Evolutionary conservation across 2,888 invertebrate species (phyloP), one percentile per base, ranked within the genome.

Genomic region (Parochlus steinenii): DNA sequence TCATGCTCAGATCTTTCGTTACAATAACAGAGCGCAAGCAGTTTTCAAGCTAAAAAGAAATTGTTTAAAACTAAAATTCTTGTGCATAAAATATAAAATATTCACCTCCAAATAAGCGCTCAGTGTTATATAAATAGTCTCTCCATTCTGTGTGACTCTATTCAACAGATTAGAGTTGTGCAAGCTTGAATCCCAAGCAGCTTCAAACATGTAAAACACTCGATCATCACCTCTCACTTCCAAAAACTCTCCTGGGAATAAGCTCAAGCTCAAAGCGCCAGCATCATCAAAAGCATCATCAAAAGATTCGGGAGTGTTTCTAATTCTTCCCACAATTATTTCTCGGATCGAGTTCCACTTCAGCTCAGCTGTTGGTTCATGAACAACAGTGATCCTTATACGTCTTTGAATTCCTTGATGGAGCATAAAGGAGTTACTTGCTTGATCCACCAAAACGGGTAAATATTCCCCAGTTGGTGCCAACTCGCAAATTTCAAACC

Each of bases 401-500:
- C 98, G 78, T 36, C 98, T 72, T 63, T 98, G 98, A 51, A 99
- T 95, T 47, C 98, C 98, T 61, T 98, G 98, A 98, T 43, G 92
- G 65, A 3, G 97, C 95, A 24, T 90, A 77, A 55, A 95, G 95
- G 0, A 97, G 93, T 46, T 92, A 67, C 55, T 92, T 90, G 52
- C 90, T 90, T 95, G 93, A 51, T 95, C 95, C 25, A 95, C 92
- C 45, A 75, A 82, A 40, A 86, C 82, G 3, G 97, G 93, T 40
- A 95, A 87, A 56, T 98, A 95, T 61, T 98, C 97, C 14, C 90
- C 90, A 55, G 71, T 87, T 6, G 86, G 86, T 38, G 87, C 87
- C 46, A 98, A 65, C 62, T 98, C 98, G 64, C 97, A 97, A 45
- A 99, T 97, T 68, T 99, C 98, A 65, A 98, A 95, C 95, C 97